These are phyloP conservation scores for Tigriopus japonicus DNA, from an alignment of 1,140 invertebrate species.

Conservation along the genomic window DNA sequence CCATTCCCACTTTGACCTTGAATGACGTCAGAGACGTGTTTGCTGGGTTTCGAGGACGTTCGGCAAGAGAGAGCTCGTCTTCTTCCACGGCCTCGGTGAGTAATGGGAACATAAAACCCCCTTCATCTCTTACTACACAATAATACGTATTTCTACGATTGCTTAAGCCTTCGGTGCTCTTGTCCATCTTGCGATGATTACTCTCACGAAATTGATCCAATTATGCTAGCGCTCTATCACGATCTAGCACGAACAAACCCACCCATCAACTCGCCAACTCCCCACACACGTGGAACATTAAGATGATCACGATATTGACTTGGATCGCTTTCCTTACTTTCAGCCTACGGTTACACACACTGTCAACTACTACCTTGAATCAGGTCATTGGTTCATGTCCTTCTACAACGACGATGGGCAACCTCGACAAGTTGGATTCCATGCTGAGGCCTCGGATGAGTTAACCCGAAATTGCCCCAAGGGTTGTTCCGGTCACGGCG, in stretches of 20 bases:
- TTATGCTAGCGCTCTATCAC: too few species aligned
- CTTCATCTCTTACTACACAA: too few species aligned
- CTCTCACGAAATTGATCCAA: too few species aligned
- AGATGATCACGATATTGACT: too few species aligned
- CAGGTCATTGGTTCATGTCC: conserved; percentile 89
- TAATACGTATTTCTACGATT: too few species aligned
- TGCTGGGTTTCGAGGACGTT: conserved; percentile 1
- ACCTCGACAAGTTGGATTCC: conserved; percentile 20
- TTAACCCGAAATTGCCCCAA: conserved; percentile 69
- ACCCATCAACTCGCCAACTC: too few species aligned
- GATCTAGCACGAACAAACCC: too few species aligned
- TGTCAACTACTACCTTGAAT: conserved; percentile 52
- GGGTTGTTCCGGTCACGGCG: conserved; percentile 87
- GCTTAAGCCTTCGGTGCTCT: too few species aligned
- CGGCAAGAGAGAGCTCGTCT: neutral
- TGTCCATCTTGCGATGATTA: too few species aligned
- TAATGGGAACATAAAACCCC: too few species aligned
- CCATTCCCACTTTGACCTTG: conserved; percentile 11
- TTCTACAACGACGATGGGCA: conserved; percentile 87
- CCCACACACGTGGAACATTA: too few species aligned
- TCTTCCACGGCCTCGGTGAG: neutral
- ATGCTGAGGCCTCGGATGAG: conserved; percentile 20
- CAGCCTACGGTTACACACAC: conserved; percentile 1
- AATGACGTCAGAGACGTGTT: conserved; percentile 14
- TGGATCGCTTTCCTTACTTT: neutral